phyloP scores from a whole-genome alignment of 2,888 invertebrate species.

The Ochlodes sylvanus region DNA sequence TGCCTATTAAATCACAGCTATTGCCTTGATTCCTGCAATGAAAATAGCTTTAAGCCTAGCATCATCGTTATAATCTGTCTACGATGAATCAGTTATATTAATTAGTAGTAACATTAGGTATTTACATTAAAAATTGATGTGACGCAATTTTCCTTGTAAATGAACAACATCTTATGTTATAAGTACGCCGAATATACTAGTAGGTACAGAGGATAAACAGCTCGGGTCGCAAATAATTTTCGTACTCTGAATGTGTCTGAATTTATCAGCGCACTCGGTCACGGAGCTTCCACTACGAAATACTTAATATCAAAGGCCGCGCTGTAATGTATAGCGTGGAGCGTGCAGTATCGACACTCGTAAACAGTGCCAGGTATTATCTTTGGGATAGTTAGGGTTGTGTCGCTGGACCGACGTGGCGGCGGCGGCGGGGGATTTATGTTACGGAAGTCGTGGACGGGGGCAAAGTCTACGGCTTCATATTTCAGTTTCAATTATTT shows the following conservation, averaged over 20 bases:
- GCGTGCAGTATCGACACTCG: slow-evolving; percentile 23
- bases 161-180: not conserved
- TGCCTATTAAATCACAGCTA: too few relatives aligned
- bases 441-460: not conserved
- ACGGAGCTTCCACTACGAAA: slow-evolving; percentile 1
- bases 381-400: slow-evolving; percentile 26
- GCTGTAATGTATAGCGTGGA: slow-evolving; percentile 13
- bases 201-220: not conserved
- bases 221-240: not conserved
- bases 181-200: not conserved
- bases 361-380: slow-evolving; percentile 32
- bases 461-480: too few relatives aligned
- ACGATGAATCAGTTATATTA: too few relatives aligned
- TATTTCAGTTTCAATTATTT: too few relatives aligned
- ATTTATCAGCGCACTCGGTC: slow-evolving; percentile 8
- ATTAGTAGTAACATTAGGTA: too few relatives aligned
- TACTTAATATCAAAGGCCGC: slow-evolving; percentile 20
- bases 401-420: not conserved
- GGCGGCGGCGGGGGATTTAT: too few relatives aligned
- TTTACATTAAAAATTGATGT: too few relatives aligned
- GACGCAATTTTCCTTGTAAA: not conserved
- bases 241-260: not conserved
- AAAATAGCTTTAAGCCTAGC: too few relatives aligned
- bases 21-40: too few relatives aligned
- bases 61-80: too few relatives aligned